Conservation (phyloP, 2,888 invertebrate species). For the Polyommatus iphigenia region DNA sequence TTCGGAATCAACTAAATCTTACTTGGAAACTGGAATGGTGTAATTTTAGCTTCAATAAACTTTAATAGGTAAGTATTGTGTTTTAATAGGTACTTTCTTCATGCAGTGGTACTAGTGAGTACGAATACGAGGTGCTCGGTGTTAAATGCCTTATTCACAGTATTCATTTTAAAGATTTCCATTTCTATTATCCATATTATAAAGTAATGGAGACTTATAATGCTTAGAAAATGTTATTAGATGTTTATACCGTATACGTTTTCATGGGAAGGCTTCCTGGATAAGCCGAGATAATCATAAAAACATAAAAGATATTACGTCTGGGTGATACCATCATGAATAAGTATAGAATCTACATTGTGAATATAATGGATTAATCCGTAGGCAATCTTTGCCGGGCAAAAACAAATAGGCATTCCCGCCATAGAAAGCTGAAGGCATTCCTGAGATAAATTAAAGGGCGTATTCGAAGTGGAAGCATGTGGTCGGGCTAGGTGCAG, state of each 20-base stretch:
- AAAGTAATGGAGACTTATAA: not conserved
- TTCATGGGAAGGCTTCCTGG: not conserved
- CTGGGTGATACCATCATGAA: not conserved
- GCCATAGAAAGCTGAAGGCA: conserved; percentile 45
- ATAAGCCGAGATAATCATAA: not conserved
- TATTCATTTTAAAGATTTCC: not conserved
- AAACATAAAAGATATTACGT: not conserved
- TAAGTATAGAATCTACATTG: conserved; percentile 34
- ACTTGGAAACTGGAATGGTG: conserved; percentile 12
- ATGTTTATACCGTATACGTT: not conserved
- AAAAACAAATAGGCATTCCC: conserved; percentile 42
- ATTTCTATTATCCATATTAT: not conserved
- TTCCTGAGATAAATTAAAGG: conserved; percentile 46
- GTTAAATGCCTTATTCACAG: not conserved
- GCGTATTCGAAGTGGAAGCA: conserved; percentile 60
- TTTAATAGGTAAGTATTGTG: conserved; percentile 18
- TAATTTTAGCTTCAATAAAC: conserved; percentile 20
- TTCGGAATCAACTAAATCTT: conserved; percentile 16
- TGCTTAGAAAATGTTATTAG: not conserved
- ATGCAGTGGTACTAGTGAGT: not conserved
- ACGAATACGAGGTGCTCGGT: not conserved
- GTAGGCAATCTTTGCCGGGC: conserved; percentile 36
- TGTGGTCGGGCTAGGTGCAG: conserved; percentile 46
- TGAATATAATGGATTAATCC: conserved; percentile 32
- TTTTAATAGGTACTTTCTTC: not conserved